These are phyloP conservation scores for Dusona sp. DNA, from an alignment of 2,888 invertebrate species.

Conservation along the genomic window DNA sequence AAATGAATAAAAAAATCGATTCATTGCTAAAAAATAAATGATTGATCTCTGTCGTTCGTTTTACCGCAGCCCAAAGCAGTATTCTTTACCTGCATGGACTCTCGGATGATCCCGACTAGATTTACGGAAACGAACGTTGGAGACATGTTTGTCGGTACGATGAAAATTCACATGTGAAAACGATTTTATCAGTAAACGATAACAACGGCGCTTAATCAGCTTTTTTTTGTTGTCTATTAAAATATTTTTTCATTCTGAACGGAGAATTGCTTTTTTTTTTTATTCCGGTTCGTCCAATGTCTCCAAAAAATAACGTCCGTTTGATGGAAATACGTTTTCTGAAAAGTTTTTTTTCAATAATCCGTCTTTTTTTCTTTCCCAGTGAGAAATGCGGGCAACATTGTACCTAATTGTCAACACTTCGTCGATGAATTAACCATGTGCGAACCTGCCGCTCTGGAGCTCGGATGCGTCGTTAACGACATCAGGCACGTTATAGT, in stretches of 20 bases:
- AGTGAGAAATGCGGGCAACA: conserved; percentile 98
- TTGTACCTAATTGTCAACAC: conserved; percentile 96
- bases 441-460: conserved; percentile 98
- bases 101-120: conserved; percentile 97
- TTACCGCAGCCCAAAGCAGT: conserved; percentile 95
- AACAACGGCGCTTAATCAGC: neutral
- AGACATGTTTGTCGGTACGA: conserved; percentile 97
- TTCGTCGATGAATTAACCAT: conserved; percentile 95
- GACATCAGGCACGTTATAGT: conserved; percentile 96
- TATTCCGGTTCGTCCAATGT: conserved; percentile 19
- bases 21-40: conserved; percentile 29
- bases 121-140: conserved; percentile 98
- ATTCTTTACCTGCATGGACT: conserved; percentile 99
- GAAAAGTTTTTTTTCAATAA: neutral
- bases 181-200: conserved; percentile 31
- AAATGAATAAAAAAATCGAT: conserved; percentile 24
- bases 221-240: neutral
- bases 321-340: neutral
- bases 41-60: conserved; percentile 71
- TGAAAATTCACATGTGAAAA: conserved; percentile 45
- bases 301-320: conserved; percentile 44
- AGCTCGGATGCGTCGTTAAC: conserved; percentile 96
- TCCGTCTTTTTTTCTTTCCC: conserved; percentile 77
- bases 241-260: neutral
- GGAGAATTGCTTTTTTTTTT: neutral